Conservation (phyloP, 2,888 invertebrate genomes). For the Hymenopus coronatus region DNA sequence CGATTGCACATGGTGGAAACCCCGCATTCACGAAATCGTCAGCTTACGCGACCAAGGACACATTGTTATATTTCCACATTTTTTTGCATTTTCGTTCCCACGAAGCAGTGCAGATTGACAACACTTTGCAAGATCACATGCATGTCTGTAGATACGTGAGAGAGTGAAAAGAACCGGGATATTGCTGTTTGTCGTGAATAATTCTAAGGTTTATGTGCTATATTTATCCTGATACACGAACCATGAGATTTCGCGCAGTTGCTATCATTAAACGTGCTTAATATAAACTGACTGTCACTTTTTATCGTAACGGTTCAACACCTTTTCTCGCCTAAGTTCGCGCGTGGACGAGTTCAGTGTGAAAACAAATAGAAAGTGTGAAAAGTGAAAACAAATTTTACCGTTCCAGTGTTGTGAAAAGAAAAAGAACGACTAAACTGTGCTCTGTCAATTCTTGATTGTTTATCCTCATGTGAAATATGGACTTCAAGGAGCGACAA, state of each 20-base stretch:
- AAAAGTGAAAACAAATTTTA: conserved; percentile 7
- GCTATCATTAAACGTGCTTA: neutral
- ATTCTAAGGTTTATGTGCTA: neutral
- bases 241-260: neutral
- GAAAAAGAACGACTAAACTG: neutral
- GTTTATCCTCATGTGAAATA: neutral
- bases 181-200: neutral
- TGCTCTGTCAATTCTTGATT: neutral
- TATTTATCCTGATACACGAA: neutral
- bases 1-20: conserved; percentile 32
- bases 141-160: neutral
- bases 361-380: conserved; percentile 16
- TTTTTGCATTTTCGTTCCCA: neutral
- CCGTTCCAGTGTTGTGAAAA: neutral
- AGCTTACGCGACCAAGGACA: conserved; percentile 32
- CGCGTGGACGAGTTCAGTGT: conserved; percentile 14
- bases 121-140: neutral
- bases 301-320: conserved; percentile 6
- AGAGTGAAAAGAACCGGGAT: neutral
- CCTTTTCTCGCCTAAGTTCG: neutral
- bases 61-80: conserved; percentile 8
- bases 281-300: neutral
- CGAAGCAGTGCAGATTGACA: neutral
- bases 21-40: conserved; percentile 22
- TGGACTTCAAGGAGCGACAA: neutral